phyloP scores from a whole-genome alignment of 2,113 vertebrate species.

The Progne subis region DNA sequence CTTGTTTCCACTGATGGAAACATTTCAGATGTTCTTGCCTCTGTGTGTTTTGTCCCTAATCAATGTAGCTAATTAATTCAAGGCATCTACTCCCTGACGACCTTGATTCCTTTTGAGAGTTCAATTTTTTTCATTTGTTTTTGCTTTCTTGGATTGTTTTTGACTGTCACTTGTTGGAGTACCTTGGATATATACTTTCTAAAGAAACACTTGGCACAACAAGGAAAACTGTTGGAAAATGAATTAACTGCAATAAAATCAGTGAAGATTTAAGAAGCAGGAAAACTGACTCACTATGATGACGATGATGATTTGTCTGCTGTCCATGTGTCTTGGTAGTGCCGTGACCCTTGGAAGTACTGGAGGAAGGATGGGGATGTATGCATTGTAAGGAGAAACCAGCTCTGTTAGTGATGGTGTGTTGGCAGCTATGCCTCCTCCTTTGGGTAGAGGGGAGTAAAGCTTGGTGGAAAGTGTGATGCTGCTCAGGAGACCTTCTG shows the following conservation, averaged over 20 bases:
- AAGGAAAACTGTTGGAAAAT: conserved; percentile 29
- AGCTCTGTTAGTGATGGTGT: not conserved
- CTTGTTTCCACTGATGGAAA: conserved; percentile 37
- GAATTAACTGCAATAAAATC: not conserved
- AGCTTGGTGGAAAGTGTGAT: not conserved
- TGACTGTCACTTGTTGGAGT: not conserved
- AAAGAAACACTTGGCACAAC: conserved; percentile 47
- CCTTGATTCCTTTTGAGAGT: conserved; percentile 31
- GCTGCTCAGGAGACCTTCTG: not conserved
- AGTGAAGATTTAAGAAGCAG: conserved; percentile 1
- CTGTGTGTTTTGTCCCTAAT: not conserved
- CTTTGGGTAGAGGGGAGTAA: not conserved
- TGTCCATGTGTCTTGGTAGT: not conserved
- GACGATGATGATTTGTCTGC: not conserved
- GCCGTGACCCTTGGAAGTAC: not conserved
- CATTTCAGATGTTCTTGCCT: not conserved
- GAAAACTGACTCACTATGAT: not conserved
- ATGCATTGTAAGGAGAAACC: not conserved
- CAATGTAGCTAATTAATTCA: conserved; percentile 42
- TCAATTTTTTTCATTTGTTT: conserved; percentile 39
- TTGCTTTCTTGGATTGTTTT: conserved; percentile 58
- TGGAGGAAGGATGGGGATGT: not conserved
- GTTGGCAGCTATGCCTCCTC: not conserved
- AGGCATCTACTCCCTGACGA: conserved; percentile 38
- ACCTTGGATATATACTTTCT: conserved; percentile 36